Base-by-base conservation (phyloP, 1,140 invertebrate genomes). In the Diploscapter pachys region DNA sequence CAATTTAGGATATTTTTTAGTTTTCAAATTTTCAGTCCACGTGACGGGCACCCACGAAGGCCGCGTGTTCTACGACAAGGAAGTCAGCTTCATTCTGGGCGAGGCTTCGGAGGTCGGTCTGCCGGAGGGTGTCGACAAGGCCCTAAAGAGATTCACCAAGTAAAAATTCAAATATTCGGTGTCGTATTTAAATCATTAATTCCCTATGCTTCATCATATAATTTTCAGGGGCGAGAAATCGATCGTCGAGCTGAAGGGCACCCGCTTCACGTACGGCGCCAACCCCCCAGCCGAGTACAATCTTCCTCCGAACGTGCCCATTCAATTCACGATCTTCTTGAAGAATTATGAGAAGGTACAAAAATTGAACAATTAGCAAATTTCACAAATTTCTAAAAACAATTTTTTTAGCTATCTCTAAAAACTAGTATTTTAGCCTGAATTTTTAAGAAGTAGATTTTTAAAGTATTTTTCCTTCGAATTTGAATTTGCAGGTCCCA, bases 341-440 rank as follows among this genome's bases (percentile, higher is more conserved):
- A 90, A 91, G 52, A 91, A 89, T 75, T 95, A 95, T 87, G 93
- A 94, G 86, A 93, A 92, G 87, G 91, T 91, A 51, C 8, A 52
- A 49, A 53, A 63, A 62, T 66, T 75, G n/a, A n/a, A 57, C 4
- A 65, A 31, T 74, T 61, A 50, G 67, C 69, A 53, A 59, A 62
- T 81, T 59, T 31, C 61, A 8, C 61, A 8, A 31, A 11, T 11
- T 59, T 59, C 31, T 59, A 31, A 59, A 31, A 31, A 59, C 9
- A 31, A 1, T 59, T 11, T 2, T 11, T 11, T 11, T 11, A 59
- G 57, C 57, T 11, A 31, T 59, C 57, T 59, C n/a, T 11, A 59
- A 59, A 59, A 59, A 59, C 9, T 31, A 31, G 57, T 59, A 11
- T 59, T 59, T 31, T 31, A 31, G 57, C 57, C 57, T 59, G 9